Evolutionary conservation across 2,888 invertebrate genomes (phyloP).

Genomic region (Oithona nana): DNA sequence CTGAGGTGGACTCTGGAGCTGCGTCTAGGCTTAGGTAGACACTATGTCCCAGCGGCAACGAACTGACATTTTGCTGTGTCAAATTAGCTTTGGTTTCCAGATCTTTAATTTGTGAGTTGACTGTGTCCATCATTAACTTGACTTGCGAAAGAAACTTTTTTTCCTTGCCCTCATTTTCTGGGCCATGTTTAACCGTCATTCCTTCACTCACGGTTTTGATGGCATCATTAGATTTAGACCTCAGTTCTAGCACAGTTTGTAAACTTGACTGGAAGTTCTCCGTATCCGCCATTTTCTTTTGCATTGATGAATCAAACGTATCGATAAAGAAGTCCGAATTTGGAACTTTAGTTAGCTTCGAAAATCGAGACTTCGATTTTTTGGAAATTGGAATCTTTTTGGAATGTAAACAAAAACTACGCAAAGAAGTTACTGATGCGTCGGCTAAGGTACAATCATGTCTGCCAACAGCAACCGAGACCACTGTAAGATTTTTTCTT

Average conservation of each 20-base stretch:
- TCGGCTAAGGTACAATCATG: too few relatives aligned
- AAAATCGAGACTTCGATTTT: too few relatives aligned
- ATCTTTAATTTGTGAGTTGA: conserved; percentile 50
- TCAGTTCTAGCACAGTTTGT: not conserved
- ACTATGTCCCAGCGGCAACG: conserved; percentile 65
- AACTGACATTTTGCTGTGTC: not conserved
- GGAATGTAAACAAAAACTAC: too few relatives aligned
- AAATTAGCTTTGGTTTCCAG: not conserved
- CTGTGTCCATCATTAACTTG: conserved; percentile 57
- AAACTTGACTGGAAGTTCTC: not conserved
- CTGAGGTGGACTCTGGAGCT: conserved; percentile 64
- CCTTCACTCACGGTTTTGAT: conserved; percentile 69
- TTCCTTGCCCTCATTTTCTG: conserved; percentile 47
- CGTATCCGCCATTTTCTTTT: not conserved
- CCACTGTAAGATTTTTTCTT: too few relatives aligned
- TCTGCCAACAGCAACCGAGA: too few relatives aligned
- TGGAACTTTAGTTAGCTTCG: too few relatives aligned
- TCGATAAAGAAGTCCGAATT: too few relatives aligned
- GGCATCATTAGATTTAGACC: not conserved
- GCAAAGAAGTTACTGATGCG: too few relatives aligned
- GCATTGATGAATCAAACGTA: too few relatives aligned
- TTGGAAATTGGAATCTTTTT: too few relatives aligned
- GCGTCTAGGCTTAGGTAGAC: conserved; percentile 74
- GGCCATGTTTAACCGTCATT: conserved; percentile 53
- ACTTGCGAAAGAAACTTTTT: conserved; percentile 42